Percentiles rank a stretch among this genome's conserved stretches.
phyloP scores from a whole-genome alignment of 2,113 vertebrate species.

The Cinclus mexicanus region DNA sequence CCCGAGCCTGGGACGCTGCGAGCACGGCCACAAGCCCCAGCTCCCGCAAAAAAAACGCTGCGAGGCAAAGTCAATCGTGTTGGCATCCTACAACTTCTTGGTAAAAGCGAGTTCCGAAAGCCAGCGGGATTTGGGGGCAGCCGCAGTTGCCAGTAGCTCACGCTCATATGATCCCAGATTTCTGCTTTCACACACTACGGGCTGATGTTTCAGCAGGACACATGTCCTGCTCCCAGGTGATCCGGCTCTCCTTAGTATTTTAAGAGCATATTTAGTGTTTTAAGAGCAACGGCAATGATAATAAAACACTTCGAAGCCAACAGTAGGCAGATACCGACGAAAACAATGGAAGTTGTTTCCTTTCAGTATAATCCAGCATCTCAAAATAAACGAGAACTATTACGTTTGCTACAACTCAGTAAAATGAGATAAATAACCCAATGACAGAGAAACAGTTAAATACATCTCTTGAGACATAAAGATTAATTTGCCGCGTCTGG shows the following conservation, averaged over 20 bases:
- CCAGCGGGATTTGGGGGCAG: neutral
- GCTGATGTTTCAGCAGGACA: neutral
- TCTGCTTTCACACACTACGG: neutral
- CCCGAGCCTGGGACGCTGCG: accelerated
- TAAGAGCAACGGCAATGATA: neutral
- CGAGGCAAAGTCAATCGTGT: accelerated
- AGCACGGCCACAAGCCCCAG: accelerated
- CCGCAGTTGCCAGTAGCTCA: neutral
- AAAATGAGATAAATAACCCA: neutral
- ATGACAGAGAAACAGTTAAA: neutral
- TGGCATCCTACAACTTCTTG: neutral
- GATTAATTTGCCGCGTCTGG: neutral
- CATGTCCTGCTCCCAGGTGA: neutral
- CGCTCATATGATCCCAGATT: neutral
- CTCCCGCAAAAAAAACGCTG: accelerated
- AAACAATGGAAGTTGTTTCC: neutral
- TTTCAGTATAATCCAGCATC: neutral
- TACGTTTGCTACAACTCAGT: neutral
- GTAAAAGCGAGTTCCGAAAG: neutral
- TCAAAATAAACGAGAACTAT: neutral
- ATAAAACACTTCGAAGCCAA: neutral
- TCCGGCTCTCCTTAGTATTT: neutral
- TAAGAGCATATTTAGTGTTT: neutral
- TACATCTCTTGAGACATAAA: neutral
- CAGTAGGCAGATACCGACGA: neutral